A percentile compares a stretch with the other conserved stretches of the same genome.
These are phyloP conservation scores for Peromyscus maniculatus DNA, from an alignment of 2,113 vertebrate species.

Conservation along the genomic window DNA sequence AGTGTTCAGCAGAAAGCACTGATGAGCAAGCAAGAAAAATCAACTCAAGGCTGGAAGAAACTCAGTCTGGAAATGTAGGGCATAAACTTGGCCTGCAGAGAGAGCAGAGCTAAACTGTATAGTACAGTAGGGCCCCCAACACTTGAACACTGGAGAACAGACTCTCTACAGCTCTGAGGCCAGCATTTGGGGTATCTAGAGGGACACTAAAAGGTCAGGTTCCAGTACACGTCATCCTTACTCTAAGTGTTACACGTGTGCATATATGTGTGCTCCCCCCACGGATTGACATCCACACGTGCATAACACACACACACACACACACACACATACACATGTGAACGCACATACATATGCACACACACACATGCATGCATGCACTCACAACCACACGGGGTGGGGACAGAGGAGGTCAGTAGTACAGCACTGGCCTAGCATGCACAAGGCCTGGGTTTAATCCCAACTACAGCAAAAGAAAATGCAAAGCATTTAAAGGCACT, in stretches of 20 bases:
- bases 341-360: too few relatives aligned
- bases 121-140: rapidly evolving
- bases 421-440: neutral
- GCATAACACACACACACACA: too few relatives aligned
- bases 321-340: neutral
- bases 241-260: neutral
- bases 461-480: too few relatives aligned
- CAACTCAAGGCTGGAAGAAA: neutral
- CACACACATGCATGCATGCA: neutral
- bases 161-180: neutral
- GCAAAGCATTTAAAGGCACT: neutral
- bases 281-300: neutral
- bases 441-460: neutral
- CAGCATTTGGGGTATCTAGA: rapidly evolving
- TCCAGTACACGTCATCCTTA: too few relatives aligned
- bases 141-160: neutral
- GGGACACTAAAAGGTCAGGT: neutral
- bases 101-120: rapidly evolving
- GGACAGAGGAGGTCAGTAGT: neutral
- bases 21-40: neutral
- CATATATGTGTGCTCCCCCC: neutral
- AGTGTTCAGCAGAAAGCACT: neutral
- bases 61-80: neutral
- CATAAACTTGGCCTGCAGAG: neutral
- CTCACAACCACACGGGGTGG: neutral